Evolutionary conservation across 1,140 invertebrate species (phyloP), one percentile per base, ranked within the genome.

Genomic region (Sitophilus oryzae): DNA sequence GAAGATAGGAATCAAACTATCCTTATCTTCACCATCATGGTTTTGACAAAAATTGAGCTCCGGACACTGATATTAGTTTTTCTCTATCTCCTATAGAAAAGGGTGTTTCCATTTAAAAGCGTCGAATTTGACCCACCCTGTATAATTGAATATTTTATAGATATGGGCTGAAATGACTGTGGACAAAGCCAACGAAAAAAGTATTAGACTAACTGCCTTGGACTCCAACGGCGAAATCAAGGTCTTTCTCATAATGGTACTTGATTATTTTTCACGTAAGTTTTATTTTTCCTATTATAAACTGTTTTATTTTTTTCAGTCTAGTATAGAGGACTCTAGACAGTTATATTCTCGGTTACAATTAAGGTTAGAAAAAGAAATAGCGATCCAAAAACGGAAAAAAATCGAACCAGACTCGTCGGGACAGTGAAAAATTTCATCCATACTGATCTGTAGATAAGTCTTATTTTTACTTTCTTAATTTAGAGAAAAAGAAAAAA

Each of bases 131-230:
- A n/a, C n/a, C n/a, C n/a, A n/a, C n/a, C n/a, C n/a, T 52, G 34
- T 50, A 57, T 52, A 52, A 38, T 47, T 15, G 0, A 48, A 41
- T 47, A 15, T 38, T 46, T 70, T 73, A 18, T 53, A 82, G 79
- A 80, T 92, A 34, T 96, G 91, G 90, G 79, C 88, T 2, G 93
- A 86, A 35, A 97, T 97, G 93, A 84, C 86, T 4, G 84, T 89
- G 1, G 89, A 96, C 65, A 79, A 83, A 56, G 86, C 91, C 1
- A 91, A 86, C 66, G 78, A 80, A 40, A 96, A 94, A 76, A 93
- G 88, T 59, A 77, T 96, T 9, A 77, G 91, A 41, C 77, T 96
- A 52, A 96, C 92, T 1, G 94, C 91, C 0, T 84, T 89, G 66
- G 91, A 96, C 67, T 80, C 82, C 14, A 83, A 85, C 53, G 87